These are phyloP conservation scores for Bombus sylvicola DNA, from an alignment of 1,140 invertebrate species.

Conservation along the genomic window DNA sequence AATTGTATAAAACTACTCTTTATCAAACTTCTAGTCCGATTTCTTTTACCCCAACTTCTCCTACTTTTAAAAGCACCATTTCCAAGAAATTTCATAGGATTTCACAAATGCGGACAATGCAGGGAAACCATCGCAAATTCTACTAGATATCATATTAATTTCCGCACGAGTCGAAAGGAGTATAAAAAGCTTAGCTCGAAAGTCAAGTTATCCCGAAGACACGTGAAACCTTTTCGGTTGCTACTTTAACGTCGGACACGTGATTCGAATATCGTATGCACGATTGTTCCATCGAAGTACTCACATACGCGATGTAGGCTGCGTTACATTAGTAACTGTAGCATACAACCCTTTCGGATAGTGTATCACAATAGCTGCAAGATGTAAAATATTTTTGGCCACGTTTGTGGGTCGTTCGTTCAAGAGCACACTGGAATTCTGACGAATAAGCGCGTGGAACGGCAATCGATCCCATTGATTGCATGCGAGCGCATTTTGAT, in stretches of 20 bases:
- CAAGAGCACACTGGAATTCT: neutral
- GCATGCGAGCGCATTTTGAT: neutral
- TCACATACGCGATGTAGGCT: neutral
- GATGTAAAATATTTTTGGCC: slow-evolving; percentile 39
- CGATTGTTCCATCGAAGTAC: neutral
- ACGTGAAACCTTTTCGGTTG: neutral
- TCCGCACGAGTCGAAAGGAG: neutral
- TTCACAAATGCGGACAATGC: no score
- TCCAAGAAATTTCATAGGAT: no score
- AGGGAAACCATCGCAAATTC: neutral
- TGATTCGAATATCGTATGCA: slow-evolving; percentile 10
- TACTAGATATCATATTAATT: neutral
- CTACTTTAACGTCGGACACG: slow-evolving; percentile 8
- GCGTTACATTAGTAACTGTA: neutral
- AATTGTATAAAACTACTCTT: slow-evolving; percentile 2
- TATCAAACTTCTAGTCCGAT: neutral
- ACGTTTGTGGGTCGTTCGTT: slow-evolving; percentile 1
- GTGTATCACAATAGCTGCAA: neutral
- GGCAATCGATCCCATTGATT: slow-evolving; percentile 8
- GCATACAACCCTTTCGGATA: neutral
- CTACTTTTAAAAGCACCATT: no score
- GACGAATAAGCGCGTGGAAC: neutral
- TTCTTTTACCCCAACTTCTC: neutral
- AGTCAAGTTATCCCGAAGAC: slow-evolving; percentile 1
- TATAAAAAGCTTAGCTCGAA: neutral